phyloP scores from a whole-genome alignment of 1,140 invertebrate genomes.

The Platyura marginata region DNA sequence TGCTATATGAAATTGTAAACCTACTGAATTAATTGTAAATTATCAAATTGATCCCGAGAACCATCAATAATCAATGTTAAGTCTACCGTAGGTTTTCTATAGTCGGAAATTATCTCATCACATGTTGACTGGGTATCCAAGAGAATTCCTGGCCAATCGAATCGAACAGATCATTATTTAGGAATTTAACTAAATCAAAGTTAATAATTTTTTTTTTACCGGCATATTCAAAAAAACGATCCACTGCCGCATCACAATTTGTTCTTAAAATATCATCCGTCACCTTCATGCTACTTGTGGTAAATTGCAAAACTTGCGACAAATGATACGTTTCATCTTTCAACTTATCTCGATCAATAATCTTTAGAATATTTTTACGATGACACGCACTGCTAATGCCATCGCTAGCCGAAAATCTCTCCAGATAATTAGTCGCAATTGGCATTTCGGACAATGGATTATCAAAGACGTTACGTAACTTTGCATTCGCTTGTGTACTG shows the following conservation, averaged over 20 bases:
- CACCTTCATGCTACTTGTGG: not conserved
- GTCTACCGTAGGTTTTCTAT: constrained; percentile 20
- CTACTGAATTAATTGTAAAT: constrained; percentile 13
- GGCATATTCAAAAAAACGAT: not conserved
- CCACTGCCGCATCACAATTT: not conserved
- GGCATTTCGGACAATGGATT: not conserved
- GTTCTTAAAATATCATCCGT: not conserved
- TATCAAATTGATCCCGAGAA: constrained; percentile 1
- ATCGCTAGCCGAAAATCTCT: constrained; percentile 1
- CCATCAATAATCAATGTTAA: constrained; percentile 6
- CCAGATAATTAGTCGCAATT: not conserved
- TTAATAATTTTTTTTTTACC: no score
- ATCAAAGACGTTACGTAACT: not conserved
- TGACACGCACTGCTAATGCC: not conserved
- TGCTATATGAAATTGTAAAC: no score
- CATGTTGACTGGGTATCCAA: not conserved
- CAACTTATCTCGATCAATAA: constrained; percentile 1
- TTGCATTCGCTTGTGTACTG: constrained; percentile 22
- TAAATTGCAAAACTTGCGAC: not conserved
- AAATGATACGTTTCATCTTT: constrained; percentile 2
- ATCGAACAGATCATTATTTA: no score
- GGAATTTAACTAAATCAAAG: no score
- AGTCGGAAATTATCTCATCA: constrained; percentile 6
- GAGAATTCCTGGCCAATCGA: no score
- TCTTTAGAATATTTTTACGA: constrained; percentile 1